Evolutionary conservation across 2,888 invertebrate genomes (phyloP).

Genomic region (Caenorhabditis sp.): DNA sequence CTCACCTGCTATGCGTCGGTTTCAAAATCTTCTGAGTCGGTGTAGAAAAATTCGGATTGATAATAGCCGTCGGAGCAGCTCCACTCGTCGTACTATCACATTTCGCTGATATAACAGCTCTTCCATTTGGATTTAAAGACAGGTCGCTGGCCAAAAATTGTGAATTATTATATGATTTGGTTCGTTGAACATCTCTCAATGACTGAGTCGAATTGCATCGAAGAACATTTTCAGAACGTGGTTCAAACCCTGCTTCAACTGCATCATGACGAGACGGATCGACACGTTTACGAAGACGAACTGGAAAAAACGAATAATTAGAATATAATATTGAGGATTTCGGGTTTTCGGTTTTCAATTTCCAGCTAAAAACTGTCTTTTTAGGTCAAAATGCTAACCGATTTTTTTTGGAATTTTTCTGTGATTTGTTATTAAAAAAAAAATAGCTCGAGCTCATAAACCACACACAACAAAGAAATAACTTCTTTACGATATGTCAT

Average conservation of each 20-base stretch:
- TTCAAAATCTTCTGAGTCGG: background rate
- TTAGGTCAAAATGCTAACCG: no score
- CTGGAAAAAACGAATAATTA: conserved; percentile 30
- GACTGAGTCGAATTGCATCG: conserved; percentile 54
- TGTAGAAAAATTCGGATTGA: conserved; percentile 14
- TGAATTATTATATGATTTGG: conserved; percentile 38
- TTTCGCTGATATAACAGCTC: conserved; percentile 13
- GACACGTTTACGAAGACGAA: conserved; percentile 46
- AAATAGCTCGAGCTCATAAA: no score
- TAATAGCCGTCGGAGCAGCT: conserved; percentile 28
- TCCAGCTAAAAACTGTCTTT: no score
- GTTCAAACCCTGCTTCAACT: conserved; percentile 54
- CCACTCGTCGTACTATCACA: conserved; percentile 36
- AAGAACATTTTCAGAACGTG: conserved; percentile 35
- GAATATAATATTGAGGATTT: no score
- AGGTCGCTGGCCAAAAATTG: conserved; percentile 46
- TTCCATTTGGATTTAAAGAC: conserved; percentile 34
- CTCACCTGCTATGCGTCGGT: background rate
- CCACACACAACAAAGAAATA: background rate
- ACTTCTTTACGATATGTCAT: background rate
- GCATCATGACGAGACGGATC: conserved; percentile 40
- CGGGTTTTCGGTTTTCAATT: no score
- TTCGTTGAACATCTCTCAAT: conserved; percentile 36
- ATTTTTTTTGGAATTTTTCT: background rate
- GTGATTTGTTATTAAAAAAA: no score